Percentiles rank a stretch among this genome's conserved stretches.
Conservation (phyloP, 2,888 invertebrate species). For the Chloroclystis v-ata region DNA sequence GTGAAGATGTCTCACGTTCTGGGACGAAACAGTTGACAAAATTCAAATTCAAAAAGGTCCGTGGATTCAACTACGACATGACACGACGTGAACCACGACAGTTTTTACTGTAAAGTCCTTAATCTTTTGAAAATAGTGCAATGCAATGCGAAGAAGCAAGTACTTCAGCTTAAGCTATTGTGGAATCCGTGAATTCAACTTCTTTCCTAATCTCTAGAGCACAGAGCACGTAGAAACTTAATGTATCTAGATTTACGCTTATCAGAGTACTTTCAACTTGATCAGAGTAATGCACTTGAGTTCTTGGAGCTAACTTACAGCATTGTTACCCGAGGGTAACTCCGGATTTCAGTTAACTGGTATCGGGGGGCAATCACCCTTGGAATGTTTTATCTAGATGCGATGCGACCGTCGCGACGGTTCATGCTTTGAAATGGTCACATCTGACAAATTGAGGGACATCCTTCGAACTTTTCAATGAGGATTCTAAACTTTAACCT, state of each 20-base stretch:
- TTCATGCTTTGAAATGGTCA: conserved; percentile 3
- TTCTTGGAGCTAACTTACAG: background rate
- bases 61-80: too few relatives aligned
- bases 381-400: background rate
- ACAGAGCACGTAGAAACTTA: background rate
- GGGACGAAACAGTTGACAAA: too few relatives aligned
- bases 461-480: background rate
- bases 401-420: background rate
- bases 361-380: conserved; percentile 1
- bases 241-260: background rate
- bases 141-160: too few relatives aligned
- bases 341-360: background rate
- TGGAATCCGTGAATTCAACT: too few relatives aligned
- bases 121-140: too few relatives aligned
- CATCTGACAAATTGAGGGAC: background rate
- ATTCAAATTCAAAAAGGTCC: too few relatives aligned
- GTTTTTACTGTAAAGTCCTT: too few relatives aligned
- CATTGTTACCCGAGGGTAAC: background rate
- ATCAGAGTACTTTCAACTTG: background rate
- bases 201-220: too few relatives aligned
- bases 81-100: too few relatives aligned
- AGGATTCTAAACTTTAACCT: too few relatives aligned
- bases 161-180: too few relatives aligned
- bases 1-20: too few relatives aligned
- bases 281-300: background rate